Base-by-base conservation (phyloP, 2,113 vertebrate genomes). In the Rhea americana region DNA sequence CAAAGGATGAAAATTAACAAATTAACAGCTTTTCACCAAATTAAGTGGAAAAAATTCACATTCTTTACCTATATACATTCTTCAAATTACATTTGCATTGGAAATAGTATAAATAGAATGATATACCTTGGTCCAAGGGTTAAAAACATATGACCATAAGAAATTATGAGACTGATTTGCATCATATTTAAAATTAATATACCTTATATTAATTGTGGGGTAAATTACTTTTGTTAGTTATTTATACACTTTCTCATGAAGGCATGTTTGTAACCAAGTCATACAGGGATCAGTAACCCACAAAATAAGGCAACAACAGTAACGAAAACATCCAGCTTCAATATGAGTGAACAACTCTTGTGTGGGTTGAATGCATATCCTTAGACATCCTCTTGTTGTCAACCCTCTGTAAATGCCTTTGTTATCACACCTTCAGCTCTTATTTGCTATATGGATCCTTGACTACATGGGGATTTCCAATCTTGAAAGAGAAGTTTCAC, bases 281-380 rank as follows among this genome's bases (percentile, higher is more conserved):
- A 9, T 0, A 5, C 11, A 65, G 3, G 2, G 32, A 35, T 35
- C 5, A 39, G 25, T 16, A 72, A 24, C 4, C 7, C 8, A 18
- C 8, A 4, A 75, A 71, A 71, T 30, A 6, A 2, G 71, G 13
- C 22, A 59, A 2, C 7, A 24, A 3, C 8, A 24, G 2, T 75
- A 41, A 47, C 9, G 72, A 75, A 85, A 8, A 7, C 0, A 24
- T 5, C 67, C 39, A 82, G 2, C 3, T 10, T 41, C 47, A 50
- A 25, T 8, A 68, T 2, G 59, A 13, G 24, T 8, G 43, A 77
- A 77, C 4, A 24, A 6, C 20, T 15, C 21, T 63, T 76, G 8
- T 14, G 37, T 79, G 13, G 35, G 35, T 35, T 35, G 35, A 30
- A 48, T 43, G 51, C 58, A 72, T 37, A 48, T n/a, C 8, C 5